Evolutionary conservation across 1,140 invertebrate genomes (phyloP), one percentile per base, ranked within the genome.

Genomic region (Amyelois transitella): DNA sequence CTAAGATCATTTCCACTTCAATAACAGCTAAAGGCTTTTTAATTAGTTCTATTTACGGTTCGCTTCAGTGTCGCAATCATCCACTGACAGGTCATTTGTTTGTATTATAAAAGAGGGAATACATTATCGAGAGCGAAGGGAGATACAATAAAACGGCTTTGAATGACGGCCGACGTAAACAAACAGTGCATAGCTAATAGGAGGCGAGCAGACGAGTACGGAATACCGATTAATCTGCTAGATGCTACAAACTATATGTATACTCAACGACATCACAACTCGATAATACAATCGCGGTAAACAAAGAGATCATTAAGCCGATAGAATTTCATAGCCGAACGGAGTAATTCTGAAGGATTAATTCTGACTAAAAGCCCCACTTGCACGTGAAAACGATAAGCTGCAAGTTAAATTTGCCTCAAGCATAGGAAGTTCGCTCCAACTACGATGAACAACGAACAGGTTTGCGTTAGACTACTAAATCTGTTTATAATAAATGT

Each of bases 191-290:
- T 81, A 76, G 68, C 69, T 74, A 86, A 81, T 79, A 63, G 81
- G 75, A 53, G 55, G 62, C 53, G 53, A 60, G 60, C 64, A 59
- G 57, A 61, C 58, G 62, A 58, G 72, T 51, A 62, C 62, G 56
- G 81, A 77, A 81, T 86, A 86, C 75, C 70, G 70, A 86, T 86
- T 72, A 80, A 77, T 79, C 18, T 18, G 12, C 43, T 76, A 28
- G 32, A 32, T 14, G 75, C 68, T 74, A 55, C 45, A 49, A 25
- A 21, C n/a, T n/a, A n/a, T n/a, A n/a, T n/a, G n/a, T 1, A 45
- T 10, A 45, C 43, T 3, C 6, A 10, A 45, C 1, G 18, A 19
- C 19, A 19, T 45, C 8, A 19, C 18, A 18, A 18, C 25, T 28
- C 12, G 12, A 28, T 28, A 28, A 28, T n/a, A n/a, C n/a, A n/a